These are phyloP conservation scores for Simalia tracyae DNA, from an alignment of 2,797 vertebrate genomes.

Conservation along the genomic window DNA sequence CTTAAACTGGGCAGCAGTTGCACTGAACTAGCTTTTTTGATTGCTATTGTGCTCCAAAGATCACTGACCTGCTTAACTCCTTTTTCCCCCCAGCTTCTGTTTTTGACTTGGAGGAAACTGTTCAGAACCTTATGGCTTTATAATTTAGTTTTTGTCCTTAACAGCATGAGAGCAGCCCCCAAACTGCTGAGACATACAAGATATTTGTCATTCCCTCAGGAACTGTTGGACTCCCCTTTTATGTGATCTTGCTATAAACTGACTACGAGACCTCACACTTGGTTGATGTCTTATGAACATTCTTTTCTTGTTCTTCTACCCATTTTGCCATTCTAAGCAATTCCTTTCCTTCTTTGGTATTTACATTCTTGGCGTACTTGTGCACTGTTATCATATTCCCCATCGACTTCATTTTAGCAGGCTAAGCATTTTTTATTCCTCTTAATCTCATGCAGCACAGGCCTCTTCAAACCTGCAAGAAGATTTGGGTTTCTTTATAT, in stretches of 20 bases:
- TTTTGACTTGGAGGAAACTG: not conserved
- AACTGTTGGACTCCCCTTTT: not conserved
- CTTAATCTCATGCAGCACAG: constrained; percentile 45
- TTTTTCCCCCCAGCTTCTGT: too few relatives aligned
- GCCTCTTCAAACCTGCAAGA: not conserved
- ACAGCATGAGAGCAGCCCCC: not conserved
- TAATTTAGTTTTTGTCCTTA: not conserved
- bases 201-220: not conserved
- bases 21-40: not conserved
- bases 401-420: constrained; percentile 40
- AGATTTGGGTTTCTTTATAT: not conserved
- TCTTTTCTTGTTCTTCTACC: not conserved
- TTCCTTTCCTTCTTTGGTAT: constrained; percentile 68
- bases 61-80: not conserved
- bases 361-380: constrained; percentile 69
- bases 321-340: constrained; percentile 28
- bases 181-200: not conserved
- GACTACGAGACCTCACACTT: not conserved
- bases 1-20: not conserved
- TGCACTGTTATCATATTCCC: constrained; percentile 60
- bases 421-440: constrained; percentile 46
- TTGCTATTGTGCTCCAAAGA: not conserved
- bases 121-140: not conserved
- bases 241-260: not conserved
- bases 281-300: not conserved